Evolutionary conservation across 2,888 invertebrate genomes (phyloP), one percentile per base, ranked within the genome.

Genomic region (Hirtodrosophila confusa): DNA sequence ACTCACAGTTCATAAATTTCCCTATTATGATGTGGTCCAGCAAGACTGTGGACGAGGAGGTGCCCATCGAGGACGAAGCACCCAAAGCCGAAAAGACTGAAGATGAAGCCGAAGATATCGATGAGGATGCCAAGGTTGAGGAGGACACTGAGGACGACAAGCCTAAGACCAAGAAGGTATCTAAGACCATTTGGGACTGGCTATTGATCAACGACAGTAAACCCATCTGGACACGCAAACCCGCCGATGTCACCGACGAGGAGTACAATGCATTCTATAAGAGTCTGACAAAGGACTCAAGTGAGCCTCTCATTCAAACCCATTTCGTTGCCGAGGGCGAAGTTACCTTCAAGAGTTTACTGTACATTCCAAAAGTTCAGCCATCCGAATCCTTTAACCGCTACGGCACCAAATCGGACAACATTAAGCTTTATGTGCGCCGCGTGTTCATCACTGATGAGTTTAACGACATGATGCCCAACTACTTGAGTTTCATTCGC

Each of bases 1-100:
- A 99, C 93, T 98, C 98, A 4, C 99, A 99, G 93, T 99, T 99
- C 93, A 99, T 99, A 91, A 99, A 99, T 92, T 99, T 99, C 94
- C 97, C 98, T 67, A 99, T 99, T 91, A 96, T 96, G 92, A 92
- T 99, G 91, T 99, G 99, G 99, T 94, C 96, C 60, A 93, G 94
- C 84, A 93, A 92, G 93, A 95, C 95, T 35, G 94, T 96, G 83
- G 95, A 95, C 68, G 95, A 96, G 49, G 96, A 96, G 88, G 95
- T 95, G 78, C 93, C 94, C 0, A 57, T 93, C 24, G 94, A 94
- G 57, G 93, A 93, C 29, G 92, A 89, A 10, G 93, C 93, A n/a
- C 93, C 93, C 9, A 92, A 93, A 50, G 55, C 83, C 44, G 92
- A 91, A 17, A 80, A 86, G 61, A 93, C 93, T 48, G 94, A 94